Evolutionary conservation across 2,888 invertebrate genomes (phyloP), one percentile per base, ranked within the genome.

Genomic region (Tetrapedia diversipes): DNA sequence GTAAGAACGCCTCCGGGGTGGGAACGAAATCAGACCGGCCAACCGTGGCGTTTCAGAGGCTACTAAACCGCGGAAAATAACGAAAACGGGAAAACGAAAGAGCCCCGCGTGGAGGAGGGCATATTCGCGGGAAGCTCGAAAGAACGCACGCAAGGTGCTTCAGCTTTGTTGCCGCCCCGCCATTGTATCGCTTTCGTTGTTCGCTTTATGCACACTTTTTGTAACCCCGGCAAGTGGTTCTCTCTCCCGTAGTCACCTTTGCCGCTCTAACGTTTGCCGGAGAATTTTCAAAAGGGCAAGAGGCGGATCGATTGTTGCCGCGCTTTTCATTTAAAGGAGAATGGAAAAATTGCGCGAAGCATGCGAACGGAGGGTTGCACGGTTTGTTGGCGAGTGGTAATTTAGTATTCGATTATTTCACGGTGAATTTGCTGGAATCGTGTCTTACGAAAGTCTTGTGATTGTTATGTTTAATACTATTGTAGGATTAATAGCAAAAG

Each of bases 51-150:
- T 47, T 53, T 43, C 7, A 16, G 24, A 37, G 69, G 37, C 34
- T 37, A 53, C 69, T 29, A 43, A 72, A 22, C 43, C 43, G n/a
- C 37, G n/a, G 64, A n/a, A 64, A 56, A 64, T 70, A 70, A 56
- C 69, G 29, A 68, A 73, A 68, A 63, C 47, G 11, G 14, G 14
- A 39, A 41, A 56, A 34, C 41, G 57, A 56, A 22, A 68, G 41
- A 32, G 3, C n/a, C n/a, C n/a, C 34, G 32, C 32, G 19, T 6
- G 14, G 27, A 41, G 43, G 47, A 60, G 47, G 34, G 41, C 60
- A 67, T n/a, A n/a, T 56, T 49, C 61, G 47, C n/a, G 24, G 22
- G 54, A 51, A 34, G 19, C 34, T 39, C 39, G 60, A 60, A 66
- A 22, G 65, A 72, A 65, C 19, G 49, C 47, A 32, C 22, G 34